Evolutionary conservation across 2,113 vertebrate genomes (phyloP), one percentile per base, ranked within the genome.

Genomic region (Gavialis gangeticus): DNA sequence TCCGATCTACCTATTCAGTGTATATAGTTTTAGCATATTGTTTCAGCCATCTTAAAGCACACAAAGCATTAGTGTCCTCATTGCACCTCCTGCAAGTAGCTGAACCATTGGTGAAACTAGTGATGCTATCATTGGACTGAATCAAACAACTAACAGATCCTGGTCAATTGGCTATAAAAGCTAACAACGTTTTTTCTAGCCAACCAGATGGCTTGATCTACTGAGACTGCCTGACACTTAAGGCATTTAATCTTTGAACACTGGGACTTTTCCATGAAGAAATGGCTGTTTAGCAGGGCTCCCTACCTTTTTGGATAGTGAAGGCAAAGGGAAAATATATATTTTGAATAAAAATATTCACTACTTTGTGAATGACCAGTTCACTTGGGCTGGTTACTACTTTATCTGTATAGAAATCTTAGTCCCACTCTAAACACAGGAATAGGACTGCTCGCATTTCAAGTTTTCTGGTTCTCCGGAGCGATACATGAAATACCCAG

Each of bases 301-400:
- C 80, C 25, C 66, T 62, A 17, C 24, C 55, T 82, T 59, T 77
- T 10, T 25, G 71, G 54, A 81, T 25, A 58, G 11, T 71, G 56
- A 91, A 91, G 28, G 19, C 37, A 46, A 46, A 46, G 22, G 3
- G 69, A 14, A 80, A 86, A 89, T 34, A 15, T 21, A 55, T 34
- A 63, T 0, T 67, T n/a, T 3, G 58, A 27, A 24, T 17, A 3
- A 69, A 66, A 34, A 60, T 56, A 73, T 5, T n/a, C 30, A n/a
- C 16, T 25, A 4, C 27, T 79, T 88, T 5, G 87, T 94, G 79
- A 96, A 94, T 91, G 57, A 92, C 37, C 83, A 3, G 88, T 89
- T 87, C 83, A 80, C 83, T 91, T 66, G 57, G 79, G 71, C 30
- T 62, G 11, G 22, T 62, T 91, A 80, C 71, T 88, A 60, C 64